phyloP scores from a whole-genome alignment of 1,140 invertebrate species.

The Drosophila santomea region DNA sequence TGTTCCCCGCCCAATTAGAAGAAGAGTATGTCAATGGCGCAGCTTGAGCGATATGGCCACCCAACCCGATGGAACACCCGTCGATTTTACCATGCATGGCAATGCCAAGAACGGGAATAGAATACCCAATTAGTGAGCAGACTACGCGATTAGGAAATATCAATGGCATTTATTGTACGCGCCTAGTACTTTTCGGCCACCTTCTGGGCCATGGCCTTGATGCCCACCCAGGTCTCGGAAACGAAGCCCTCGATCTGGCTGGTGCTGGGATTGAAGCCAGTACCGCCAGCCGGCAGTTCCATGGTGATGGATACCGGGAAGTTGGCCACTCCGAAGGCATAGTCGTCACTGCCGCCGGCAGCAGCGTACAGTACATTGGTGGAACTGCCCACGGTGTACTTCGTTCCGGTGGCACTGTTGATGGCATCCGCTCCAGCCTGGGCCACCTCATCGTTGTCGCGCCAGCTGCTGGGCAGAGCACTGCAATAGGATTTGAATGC shows the following conservation, averaged over 20 bases:
- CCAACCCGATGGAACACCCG: constrained; percentile 6
- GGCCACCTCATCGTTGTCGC: constrained; percentile 84
- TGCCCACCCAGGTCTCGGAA: constrained; percentile 92
- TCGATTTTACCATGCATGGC: neutral
- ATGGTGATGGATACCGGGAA: constrained; percentile 89
- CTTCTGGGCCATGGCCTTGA: constrained; percentile 85
- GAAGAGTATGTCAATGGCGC: constrained; percentile 35
- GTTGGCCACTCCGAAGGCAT: constrained; percentile 86
- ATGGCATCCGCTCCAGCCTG: constrained; percentile 85
- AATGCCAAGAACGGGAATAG: constrained; percentile 2
- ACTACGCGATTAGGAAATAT: constrained; percentile 38
- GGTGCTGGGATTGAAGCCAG: constrained; percentile 88
- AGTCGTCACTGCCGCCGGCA: constrained; percentile 88
- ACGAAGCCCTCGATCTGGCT: constrained; percentile 87
- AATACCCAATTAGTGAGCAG: constrained; percentile 14
- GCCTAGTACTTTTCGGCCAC: constrained; percentile 69
- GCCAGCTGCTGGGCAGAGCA: constrained; percentile 69
- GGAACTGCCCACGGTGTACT: constrained; percentile 88
- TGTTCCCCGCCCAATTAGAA: constrained; percentile 15
- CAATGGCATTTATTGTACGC: constrained; percentile 34
- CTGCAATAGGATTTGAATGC: constrained; percentile 9
- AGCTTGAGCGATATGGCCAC: constrained; percentile 1
- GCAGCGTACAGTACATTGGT: constrained; percentile 87
- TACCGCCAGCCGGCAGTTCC: constrained; percentile 89
- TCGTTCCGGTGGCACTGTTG: constrained; percentile 84